Conservation (phyloP, 2,797 vertebrate species). For the Lepus oiostolus region DNA sequence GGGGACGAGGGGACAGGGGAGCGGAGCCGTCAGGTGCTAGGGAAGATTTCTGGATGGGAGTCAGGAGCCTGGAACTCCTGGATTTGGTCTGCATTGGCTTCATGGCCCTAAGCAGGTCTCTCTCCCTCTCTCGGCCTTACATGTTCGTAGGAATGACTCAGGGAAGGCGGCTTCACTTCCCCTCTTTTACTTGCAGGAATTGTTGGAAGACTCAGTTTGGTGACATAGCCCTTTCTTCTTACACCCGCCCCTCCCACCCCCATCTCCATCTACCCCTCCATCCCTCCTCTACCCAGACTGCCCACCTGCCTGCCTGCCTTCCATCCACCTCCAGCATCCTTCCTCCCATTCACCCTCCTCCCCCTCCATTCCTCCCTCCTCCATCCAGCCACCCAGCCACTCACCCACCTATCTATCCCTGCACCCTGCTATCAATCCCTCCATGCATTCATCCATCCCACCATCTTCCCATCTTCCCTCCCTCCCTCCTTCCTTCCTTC, state of each 20-base stretch:
- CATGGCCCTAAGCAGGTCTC: neutral
- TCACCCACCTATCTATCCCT: neutral
- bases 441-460: too few species aligned
- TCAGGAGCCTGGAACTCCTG: neutral
- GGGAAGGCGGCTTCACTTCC: neutral
- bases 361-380: too few species aligned
- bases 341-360: too few species aligned
- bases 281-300: too few species aligned
- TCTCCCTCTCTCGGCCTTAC: neutral
- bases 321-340: too few species aligned
- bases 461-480: neutral
- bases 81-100: neutral
- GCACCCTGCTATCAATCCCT: too few species aligned
- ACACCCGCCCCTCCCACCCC: neutral
- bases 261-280: neutral
- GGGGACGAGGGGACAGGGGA: neutral
- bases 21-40: neutral
- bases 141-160: neutral
- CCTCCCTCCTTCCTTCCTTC: accelerated
- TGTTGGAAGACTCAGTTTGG: constrained; percentile 7
- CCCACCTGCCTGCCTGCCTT: neutral
- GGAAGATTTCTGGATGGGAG: neutral
- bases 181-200: constrained; percentile 25
- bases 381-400: too few species aligned
- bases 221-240: constrained; percentile 26